phyloP scores from a whole-genome alignment of 2,113 vertebrate genomes.

The Taurulus bubalis region DNA sequence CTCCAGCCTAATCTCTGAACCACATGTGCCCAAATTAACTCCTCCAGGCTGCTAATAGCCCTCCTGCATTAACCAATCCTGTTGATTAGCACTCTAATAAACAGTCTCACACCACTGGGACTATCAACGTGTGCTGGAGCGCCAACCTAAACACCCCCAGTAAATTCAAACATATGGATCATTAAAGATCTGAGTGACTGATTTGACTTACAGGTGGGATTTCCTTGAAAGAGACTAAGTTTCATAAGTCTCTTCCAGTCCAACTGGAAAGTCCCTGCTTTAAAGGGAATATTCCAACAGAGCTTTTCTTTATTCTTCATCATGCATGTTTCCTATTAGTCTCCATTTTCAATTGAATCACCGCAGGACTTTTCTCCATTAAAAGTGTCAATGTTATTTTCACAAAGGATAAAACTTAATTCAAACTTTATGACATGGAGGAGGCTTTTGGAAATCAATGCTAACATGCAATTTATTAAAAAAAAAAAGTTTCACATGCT shows the following conservation, averaged over 20 bases:
- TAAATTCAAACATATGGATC: conserved; percentile 74
- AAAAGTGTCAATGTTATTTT: conserved; percentile 45
- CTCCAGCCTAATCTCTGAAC: conserved; percentile 68
- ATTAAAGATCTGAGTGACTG: conserved; percentile 63
- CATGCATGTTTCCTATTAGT: conserved; percentile 45
- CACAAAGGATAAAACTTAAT: conserved; percentile 42
- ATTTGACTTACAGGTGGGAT: conserved; percentile 75
- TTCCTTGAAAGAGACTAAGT: conserved; percentile 58
- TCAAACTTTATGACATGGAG: conserved; percentile 34
- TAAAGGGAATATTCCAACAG: conserved; percentile 42
- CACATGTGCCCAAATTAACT: conserved; percentile 72
- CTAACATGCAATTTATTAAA: conserved; percentile 24
- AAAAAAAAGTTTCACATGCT: conserved; percentile 25
- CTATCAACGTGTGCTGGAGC: conserved; percentile 60
- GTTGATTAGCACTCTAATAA: conserved; percentile 75
- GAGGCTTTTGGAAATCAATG: conserved; percentile 6
- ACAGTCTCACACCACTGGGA: conserved; percentile 73
- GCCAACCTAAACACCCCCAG: conserved; percentile 70
- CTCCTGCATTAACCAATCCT: conserved; percentile 72
- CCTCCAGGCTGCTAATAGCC: conserved; percentile 67
- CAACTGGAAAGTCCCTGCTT: conserved; percentile 61
- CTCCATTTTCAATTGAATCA: conserved; percentile 36
- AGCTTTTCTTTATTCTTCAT: conserved; percentile 27
- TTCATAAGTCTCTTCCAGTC: conserved; percentile 47
- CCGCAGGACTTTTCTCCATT: conserved; percentile 21